phyloP scores from a whole-genome alignment of 1,140 invertebrate species.

The Macrotrachela quadricornifera region DNA sequence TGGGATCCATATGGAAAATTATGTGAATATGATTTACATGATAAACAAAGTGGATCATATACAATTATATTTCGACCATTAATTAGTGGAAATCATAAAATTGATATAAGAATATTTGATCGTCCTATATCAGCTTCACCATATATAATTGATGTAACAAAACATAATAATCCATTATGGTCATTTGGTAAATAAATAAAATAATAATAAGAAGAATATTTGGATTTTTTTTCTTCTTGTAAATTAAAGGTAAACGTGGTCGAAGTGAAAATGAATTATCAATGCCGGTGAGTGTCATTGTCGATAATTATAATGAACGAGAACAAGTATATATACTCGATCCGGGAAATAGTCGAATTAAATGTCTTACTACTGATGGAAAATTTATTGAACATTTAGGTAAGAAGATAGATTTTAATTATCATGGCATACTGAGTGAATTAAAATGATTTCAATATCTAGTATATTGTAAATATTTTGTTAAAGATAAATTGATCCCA shows the following conservation, averaged over 20 bases:
- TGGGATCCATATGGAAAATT: neutral
- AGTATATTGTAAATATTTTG: no score
- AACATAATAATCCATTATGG: slow-evolving; percentile 53
- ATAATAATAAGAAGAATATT: no score
- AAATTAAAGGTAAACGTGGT: no score
- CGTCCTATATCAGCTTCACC: slow-evolving; percentile 61
- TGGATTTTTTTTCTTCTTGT: no score
- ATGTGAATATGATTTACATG: neutral
- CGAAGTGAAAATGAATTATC: neutral
- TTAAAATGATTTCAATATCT: no score
- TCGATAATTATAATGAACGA: neutral
- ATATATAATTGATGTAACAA: slow-evolving; percentile 40
- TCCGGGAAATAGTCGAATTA: slow-evolving; percentile 3
- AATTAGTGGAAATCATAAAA: slow-evolving; percentile 37
- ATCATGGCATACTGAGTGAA: no score
- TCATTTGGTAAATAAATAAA: slow-evolving; percentile 14
- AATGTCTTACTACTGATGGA: neutral
- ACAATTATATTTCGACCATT: slow-evolving; percentile 38
- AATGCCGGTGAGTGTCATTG: slow-evolving; percentile 4
- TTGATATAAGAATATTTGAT: slow-evolving; percentile 59
- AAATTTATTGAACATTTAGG: neutral
- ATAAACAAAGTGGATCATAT: slow-evolving; percentile 50
- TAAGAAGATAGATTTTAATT: no score
- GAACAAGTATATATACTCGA: neutral
- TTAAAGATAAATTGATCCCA: no score